A percentile compares a stretch with the other conserved stretches of the same genome.
Conservation (phyloP, 2,113 vertebrate genomes). For the Tursiops truncatus region DNA sequence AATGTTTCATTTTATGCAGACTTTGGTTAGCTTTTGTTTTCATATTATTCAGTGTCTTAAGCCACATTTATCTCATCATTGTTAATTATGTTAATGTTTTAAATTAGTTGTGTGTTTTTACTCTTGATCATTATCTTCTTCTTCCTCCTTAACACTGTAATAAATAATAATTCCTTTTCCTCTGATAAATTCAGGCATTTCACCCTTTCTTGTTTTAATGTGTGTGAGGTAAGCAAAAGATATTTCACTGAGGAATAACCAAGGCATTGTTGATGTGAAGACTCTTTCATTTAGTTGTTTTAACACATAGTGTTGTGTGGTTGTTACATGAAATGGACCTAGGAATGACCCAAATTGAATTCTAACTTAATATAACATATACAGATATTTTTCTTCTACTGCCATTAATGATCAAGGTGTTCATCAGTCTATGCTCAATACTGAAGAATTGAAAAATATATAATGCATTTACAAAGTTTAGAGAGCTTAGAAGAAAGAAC, state of each 20-base stretch:
- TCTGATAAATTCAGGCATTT: conserved; percentile 50
- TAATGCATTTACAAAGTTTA: background rate
- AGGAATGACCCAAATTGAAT: background rate
- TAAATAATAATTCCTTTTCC: conserved; percentile 21
- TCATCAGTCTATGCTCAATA: background rate
- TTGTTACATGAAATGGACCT: background rate
- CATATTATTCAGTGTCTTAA: background rate
- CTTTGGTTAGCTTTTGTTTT: background rate
- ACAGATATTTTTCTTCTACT: background rate
- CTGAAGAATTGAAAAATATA: conserved; percentile 32
- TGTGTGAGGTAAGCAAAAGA: conserved; percentile 16
- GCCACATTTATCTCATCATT: background rate
- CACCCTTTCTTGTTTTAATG: conserved; percentile 4
- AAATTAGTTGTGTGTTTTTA: conserved; percentile 38
- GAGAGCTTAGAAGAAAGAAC: conserved; percentile 20
- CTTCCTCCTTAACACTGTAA: background rate
- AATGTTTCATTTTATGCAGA: conserved; percentile 18
- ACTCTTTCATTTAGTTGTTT: conserved; percentile 9
- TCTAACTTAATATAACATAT: background rate
- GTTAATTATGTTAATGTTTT: conserved; percentile 3
- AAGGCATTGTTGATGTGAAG: background rate
- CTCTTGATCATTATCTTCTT: background rate
- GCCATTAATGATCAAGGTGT: background rate
- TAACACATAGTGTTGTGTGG: background rate
- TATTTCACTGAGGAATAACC: background rate